A percentile compares a stretch with the other conserved stretches of the same genome.
These are phyloP conservation scores for Saimiri boliviensis DNA, from an alignment of 2,113 vertebrate genomes.

Conservation along the genomic window DNA sequence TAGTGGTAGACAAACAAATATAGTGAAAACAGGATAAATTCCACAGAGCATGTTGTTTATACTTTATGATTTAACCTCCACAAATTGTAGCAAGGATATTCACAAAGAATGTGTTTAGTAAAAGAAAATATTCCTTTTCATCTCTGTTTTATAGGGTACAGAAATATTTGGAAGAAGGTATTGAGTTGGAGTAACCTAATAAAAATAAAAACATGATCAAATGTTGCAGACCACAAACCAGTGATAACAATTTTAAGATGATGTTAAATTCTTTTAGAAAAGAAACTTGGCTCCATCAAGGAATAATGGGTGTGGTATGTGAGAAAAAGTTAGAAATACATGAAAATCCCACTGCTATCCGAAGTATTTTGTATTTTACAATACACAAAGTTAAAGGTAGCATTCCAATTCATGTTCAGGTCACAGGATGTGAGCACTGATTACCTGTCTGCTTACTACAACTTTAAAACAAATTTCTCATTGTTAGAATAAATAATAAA, in stretches of 20 bases:
- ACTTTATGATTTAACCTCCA: not conserved
- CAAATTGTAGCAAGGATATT: not conserved
- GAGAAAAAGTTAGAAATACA: not conserved
- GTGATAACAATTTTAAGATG: not conserved
- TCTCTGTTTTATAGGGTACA: constrained; percentile 20
- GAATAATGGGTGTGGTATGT: not conserved
- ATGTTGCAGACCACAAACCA: not conserved
- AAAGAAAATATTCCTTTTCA: constrained; percentile 8
- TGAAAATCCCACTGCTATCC: not conserved
- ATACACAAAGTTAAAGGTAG: not conserved
- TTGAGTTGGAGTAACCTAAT: not conserved
- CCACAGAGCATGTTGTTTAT: not conserved
- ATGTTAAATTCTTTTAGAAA: constrained; percentile 4
- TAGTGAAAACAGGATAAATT: not conserved
- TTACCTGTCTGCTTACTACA: not conserved
- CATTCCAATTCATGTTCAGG: not conserved
- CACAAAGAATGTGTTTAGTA: constrained; percentile 54
- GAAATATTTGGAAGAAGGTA: constrained; percentile 20
- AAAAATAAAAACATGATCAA: not conserved
- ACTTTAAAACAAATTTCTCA: not conserved
- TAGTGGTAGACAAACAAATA: not conserved
- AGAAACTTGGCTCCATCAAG: not conserved
- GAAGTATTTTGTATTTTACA: not conserved
- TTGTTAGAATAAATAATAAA: not conserved
- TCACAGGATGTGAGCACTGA: not conserved